Conservation (phyloP, 2,888 invertebrate species). For the Oligia latruncula region DNA sequence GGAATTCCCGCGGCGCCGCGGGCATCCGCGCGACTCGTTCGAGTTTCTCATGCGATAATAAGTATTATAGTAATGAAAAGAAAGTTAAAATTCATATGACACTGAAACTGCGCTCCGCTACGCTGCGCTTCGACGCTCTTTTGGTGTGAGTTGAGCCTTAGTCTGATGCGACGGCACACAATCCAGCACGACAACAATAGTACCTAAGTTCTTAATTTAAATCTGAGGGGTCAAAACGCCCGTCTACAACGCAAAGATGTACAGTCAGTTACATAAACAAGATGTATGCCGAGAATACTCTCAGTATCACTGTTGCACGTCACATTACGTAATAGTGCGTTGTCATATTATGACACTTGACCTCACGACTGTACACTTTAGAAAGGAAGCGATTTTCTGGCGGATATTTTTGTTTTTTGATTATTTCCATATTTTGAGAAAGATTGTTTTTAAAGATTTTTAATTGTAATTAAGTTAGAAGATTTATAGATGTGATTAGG, state of each 20-base stretch:
- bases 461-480: conserved; percentile 6
- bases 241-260: conserved; percentile 34
- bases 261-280: conserved; percentile 55
- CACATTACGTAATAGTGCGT: conserved; percentile 46
- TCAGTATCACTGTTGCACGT: conserved; percentile 52
- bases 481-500: neutral
- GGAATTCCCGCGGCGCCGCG: too few relatives aligned
- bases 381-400: conserved; percentile 51
- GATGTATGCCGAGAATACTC: conserved; percentile 26
- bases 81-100: too few relatives aligned
- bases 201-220: neutral
- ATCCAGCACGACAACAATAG: too few relatives aligned
- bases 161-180: too few relatives aligned
- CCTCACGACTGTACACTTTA: conserved; percentile 49
- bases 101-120: too few relatives aligned
- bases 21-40: too few relatives aligned
- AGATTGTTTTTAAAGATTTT: conserved; percentile 5
- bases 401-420: conserved; percentile 9
- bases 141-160: too few relatives aligned
- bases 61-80: too few relatives aligned
- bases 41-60: too few relatives aligned
- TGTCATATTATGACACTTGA: conserved; percentile 63
- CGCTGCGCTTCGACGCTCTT: too few relatives aligned
- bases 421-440: conserved; percentile 4
- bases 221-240: conserved; percentile 21